Percentiles rank a stretch among this genome's conserved stretches.
These are phyloP conservation scores for Eulemur macaco DNA, from an alignment of 2,113 vertebrate genomes.

Conservation along the genomic window DNA sequence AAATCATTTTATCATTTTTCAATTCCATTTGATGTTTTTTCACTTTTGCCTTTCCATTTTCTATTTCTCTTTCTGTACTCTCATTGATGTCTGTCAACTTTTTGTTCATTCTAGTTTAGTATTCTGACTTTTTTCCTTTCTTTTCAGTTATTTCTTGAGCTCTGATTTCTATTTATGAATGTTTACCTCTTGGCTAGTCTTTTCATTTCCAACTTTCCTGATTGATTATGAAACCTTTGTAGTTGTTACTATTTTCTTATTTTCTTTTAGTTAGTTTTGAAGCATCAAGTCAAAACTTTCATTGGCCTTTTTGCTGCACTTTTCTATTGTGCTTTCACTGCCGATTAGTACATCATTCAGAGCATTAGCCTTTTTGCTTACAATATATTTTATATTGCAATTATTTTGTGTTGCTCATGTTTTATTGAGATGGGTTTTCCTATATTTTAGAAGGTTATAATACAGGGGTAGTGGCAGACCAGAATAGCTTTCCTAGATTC, in stretches of 20 bases:
- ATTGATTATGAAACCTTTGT: not conserved
- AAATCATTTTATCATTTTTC: not conserved
- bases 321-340: not conserved
- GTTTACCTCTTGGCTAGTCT: not conserved
- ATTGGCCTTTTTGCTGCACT: not conserved
- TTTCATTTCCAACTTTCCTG: not conserved
- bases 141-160: not conserved
- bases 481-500: not conserved
- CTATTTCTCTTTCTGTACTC: not conserved
- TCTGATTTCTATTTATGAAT: not conserved
- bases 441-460: not conserved
- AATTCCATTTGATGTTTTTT: not conserved
- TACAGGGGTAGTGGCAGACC: not conserved
- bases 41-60: not conserved
- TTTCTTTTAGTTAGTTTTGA: not conserved
- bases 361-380: not conserved
- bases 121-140: not conserved
- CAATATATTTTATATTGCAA: not conserved
- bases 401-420: not conserved
- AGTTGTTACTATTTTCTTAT: not conserved
- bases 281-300: not conserved
- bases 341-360: not conserved
- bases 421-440: not conserved
- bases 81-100: not conserved
- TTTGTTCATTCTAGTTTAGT: not conserved